Percentiles rank a stretch among this genome's conserved stretches.
These are phyloP conservation scores for Nycticryphes semicollaris DNA, from an alignment of 2,113 vertebrate species.

Conservation along the genomic window DNA sequence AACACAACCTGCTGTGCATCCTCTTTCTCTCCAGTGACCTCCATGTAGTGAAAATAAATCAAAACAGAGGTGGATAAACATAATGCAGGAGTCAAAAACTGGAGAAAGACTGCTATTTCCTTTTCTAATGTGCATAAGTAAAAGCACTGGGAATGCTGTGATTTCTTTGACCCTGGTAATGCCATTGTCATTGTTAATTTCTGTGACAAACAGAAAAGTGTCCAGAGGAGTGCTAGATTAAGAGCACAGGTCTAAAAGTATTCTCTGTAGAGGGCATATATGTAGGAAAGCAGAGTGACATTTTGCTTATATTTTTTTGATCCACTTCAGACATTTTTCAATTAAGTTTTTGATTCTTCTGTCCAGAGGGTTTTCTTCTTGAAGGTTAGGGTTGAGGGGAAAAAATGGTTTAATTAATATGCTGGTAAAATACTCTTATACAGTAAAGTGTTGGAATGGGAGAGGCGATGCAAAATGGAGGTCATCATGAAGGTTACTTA, in stretches of 20 bases:
- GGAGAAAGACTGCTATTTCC: background rate
- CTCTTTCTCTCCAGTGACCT: background rate
- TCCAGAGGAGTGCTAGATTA: background rate
- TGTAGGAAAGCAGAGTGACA: background rate
- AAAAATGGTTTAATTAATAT: background rate
- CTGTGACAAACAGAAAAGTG: background rate
- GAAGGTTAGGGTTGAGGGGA: background rate
- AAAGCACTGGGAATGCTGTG: background rate
- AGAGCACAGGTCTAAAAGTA: background rate
- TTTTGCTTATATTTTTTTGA: background rate
- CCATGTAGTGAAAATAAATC: background rate
- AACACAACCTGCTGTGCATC: background rate
- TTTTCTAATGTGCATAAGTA: background rate
- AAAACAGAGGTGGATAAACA: background rate
- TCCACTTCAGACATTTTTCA: background rate
- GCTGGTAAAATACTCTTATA: background rate
- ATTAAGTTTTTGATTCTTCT: background rate
- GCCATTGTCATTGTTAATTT: background rate
- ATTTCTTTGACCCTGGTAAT: background rate
- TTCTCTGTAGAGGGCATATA: background rate
- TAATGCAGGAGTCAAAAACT: background rate
- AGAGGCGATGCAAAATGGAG: background rate
- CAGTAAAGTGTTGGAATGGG: background rate
- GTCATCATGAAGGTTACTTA: background rate
- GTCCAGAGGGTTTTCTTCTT: background rate